Conservation (phyloP, 2,797 vertebrate genomes). For the Xyrichtys novacula region DNA sequence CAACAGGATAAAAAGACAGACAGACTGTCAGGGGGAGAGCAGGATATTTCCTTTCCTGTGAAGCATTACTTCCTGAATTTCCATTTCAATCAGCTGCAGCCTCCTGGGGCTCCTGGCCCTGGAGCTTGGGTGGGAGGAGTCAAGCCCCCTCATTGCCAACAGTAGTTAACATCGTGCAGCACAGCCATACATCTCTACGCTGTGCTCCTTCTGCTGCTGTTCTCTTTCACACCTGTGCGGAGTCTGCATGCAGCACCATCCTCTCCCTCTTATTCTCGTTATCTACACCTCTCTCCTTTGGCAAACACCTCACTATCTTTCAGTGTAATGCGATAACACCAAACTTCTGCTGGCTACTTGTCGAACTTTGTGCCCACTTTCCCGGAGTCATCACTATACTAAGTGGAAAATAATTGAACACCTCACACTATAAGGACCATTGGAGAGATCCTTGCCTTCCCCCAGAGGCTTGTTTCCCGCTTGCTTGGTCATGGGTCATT, state of each 20-base stretch:
- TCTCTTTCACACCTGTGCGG: slow-evolving; percentile 65
- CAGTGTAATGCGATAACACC: slow-evolving; percentile 33
- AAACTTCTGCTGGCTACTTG: slow-evolving; percentile 10
- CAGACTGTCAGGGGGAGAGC: slow-evolving; percentile 60
- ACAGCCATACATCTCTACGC: slow-evolving; percentile 50
- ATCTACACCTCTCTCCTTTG: slow-evolving; percentile 18
- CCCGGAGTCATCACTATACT: slow-evolving; percentile 35
- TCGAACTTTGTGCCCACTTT: slow-evolving; percentile 43
- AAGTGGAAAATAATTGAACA: slow-evolving; percentile 51
- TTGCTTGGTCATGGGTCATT: slow-evolving; percentile 52
- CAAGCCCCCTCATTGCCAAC: slow-evolving; percentile 73
- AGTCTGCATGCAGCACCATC: slow-evolving; percentile 45
- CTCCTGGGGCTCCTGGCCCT: slow-evolving; percentile 65
- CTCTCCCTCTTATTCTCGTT: slow-evolving; percentile 6
- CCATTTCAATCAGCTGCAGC: slow-evolving; percentile 79
- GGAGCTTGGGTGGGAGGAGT: slow-evolving; percentile 76
- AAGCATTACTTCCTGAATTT: slow-evolving; percentile 79
- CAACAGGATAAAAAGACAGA: slow-evolving; percentile 55
- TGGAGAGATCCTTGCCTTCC: slow-evolving; percentile 23
- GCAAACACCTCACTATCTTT: slow-evolving; percentile 46
- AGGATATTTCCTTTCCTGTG: slow-evolving; percentile 64
- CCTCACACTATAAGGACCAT: slow-evolving; percentile 41
- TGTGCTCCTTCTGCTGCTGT: slow-evolving; percentile 48
- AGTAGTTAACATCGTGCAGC: slow-evolving; percentile 62
- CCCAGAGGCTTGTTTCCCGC: slow-evolving; percentile 30